Evolutionary conservation across 2,797 vertebrate species (phyloP).

Genomic region (Lacerta bilineata): DNA sequence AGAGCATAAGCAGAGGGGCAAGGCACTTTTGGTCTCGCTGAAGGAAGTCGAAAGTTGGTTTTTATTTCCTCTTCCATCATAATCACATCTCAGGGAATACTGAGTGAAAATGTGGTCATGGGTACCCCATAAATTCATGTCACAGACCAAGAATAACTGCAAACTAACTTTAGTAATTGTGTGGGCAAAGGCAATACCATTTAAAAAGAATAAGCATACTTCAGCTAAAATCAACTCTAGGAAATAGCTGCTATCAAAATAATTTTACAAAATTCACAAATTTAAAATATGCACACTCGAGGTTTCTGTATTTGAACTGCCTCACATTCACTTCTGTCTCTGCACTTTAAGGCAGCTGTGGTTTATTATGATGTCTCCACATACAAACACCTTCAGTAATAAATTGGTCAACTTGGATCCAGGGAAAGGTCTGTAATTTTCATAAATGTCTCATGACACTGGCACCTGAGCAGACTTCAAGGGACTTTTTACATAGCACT

Average conservation of each 20-base stretch:
- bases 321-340: not conserved
- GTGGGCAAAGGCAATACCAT: not conserved
- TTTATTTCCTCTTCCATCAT: not conserved
- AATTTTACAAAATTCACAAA: not conserved
- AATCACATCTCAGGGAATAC: not conserved
- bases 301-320: not conserved
- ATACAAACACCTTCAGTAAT: not conserved
- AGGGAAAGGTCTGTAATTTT: not conserved
- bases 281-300: not conserved
- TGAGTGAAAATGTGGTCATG: not conserved
- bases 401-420: not conserved
- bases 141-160: not conserved
- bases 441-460: not conserved
- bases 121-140: not conserved
- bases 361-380: no score
- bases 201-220: no score
- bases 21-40: not conserved
- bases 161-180: not conserved
- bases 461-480: not conserved
- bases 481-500: not conserved
- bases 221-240: not conserved
- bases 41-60: not conserved
- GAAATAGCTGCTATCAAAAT: not conserved
- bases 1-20: not conserved
- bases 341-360: not conserved